Conservation (phyloP, 1,140 invertebrate genomes). For the Dendroctonus ponderosae region DNA sequence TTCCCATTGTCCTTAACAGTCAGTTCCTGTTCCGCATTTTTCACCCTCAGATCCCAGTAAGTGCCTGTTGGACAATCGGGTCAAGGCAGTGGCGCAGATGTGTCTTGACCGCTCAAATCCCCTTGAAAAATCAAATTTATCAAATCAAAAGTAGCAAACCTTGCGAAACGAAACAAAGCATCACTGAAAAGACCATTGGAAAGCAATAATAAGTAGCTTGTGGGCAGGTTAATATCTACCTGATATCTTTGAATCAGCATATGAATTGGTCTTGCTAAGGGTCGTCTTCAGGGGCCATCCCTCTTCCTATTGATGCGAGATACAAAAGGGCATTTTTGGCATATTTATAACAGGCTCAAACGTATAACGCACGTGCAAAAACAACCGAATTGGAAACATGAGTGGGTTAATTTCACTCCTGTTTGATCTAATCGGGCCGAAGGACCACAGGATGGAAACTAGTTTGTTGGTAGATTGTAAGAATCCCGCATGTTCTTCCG, state of each 20-base stretch:
- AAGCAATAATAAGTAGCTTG: slow-evolving; percentile 9
- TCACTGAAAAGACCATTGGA: no score
- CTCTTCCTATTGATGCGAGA: slow-evolving; percentile 1
- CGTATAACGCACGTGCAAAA: slow-evolving; percentile 1
- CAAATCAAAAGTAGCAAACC: no score
- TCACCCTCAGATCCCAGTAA: slow-evolving; percentile 12
- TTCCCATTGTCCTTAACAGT: slow-evolving; percentile 8
- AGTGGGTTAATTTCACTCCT: no score
- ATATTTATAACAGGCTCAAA: slow-evolving; percentile 6
- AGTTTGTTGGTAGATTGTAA: no score
- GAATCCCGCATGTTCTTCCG: no score
- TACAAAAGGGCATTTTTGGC: slow-evolving; percentile 4
- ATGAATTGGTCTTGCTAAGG: slow-evolving; percentile 11
- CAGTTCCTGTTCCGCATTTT: slow-evolving; percentile 29
- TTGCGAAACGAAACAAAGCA: no score
- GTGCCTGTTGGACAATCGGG: slow-evolving; percentile 10
- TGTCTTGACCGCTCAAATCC: background rate
- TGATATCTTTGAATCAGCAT: slow-evolving; percentile 19
- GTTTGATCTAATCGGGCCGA: no score
- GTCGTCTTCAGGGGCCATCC: slow-evolving; percentile 8
- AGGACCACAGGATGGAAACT: no score
- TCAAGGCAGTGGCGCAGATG: slow-evolving; percentile 23
- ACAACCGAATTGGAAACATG: background rate
- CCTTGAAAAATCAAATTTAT: background rate
- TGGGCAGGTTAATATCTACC: slow-evolving; percentile 13